These are phyloP conservation scores for Sardina pilchardus DNA, from an alignment of 2,113 vertebrate species.

Conservation along the genomic window DNA sequence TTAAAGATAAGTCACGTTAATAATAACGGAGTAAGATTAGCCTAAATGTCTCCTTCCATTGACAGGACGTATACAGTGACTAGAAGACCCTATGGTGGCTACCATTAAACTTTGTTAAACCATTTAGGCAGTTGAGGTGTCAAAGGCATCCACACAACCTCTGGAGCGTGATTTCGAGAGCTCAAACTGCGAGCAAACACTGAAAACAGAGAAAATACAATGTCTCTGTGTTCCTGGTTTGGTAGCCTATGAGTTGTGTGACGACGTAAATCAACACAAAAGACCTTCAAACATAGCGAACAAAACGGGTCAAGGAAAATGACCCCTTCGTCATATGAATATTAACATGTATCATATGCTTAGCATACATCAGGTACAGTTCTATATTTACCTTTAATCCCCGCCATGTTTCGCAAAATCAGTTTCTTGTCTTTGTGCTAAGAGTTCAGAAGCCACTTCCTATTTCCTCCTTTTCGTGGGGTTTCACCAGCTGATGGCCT, in stretches of 20 bases:
- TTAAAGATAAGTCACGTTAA: neutral
- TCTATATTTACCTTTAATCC: conserved; percentile 70
- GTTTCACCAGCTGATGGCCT: conserved; percentile 47
- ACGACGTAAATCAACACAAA: neutral
- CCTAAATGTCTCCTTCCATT: neutral
- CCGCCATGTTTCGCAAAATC: conserved; percentile 57
- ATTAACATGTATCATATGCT: neutral
- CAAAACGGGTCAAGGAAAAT: neutral
- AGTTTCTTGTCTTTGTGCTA: conserved; percentile 42
- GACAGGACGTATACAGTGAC: neutral
- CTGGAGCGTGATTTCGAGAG: neutral
- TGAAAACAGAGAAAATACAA: neutral
- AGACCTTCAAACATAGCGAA: neutral
- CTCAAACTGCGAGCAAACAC: neutral
- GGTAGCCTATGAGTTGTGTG: neutral
- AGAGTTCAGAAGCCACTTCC: conserved; percentile 47
- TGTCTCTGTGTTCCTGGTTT: neutral
- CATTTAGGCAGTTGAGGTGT: neutral
- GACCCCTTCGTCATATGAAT: neutral
- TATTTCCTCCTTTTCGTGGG: conserved; percentile 38
- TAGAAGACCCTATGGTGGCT: too few species aligned
- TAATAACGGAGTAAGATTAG: neutral
- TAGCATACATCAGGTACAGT: neutral
- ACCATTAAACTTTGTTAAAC: neutral
- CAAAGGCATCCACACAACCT: neutral